Evolutionary conservation across 1,140 invertebrate species (phyloP), one percentile per base, ranked within the genome.

Genomic region (Teleogryllus occipitalis): DNA sequence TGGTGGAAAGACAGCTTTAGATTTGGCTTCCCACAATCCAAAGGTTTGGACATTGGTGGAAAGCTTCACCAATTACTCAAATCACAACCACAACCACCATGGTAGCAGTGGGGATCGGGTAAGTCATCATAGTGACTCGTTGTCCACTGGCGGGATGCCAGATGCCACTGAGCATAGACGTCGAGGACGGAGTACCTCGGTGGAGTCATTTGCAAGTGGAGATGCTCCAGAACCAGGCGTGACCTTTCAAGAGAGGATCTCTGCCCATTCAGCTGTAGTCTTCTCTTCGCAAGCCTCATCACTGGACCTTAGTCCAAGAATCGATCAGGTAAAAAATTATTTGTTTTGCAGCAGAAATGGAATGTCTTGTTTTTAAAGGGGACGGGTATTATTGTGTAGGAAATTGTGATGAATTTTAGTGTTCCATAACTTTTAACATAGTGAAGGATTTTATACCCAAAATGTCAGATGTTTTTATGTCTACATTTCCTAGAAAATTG

Each of bases 21-120:
- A 90, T 81, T 82, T 91, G 78, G 87, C 89, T 7, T 84, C 84
- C 27, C 84, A 84, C 47, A 88, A 89, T 78, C 85, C 86, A 76
- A 83, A 86, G 78, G 79, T 91, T 15, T 84, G 87, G 15, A 82
- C 81, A 77, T 79, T 88, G n/a, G 83, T 88, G 79, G 85, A 87
- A 80, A 84, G 83, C 77, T 85, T 85, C 74, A 81, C 81, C 12
- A 48, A 79, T 18, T 79, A 74, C n/a, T 76, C 48, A 15, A 47
- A 54, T 2, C 47, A 47, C 7, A 15, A 18, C 22, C 76, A 72
- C 27, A 18, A 75, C 27, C 74, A 75, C 48, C 73, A 48, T 22
- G 73, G 22, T n/a, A 39, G 49, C 8, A 18, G 14, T n/a, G 47
- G 15, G 8, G 48, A 18, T 47, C 75, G 46, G 1, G 46, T 22